phyloP scores from a whole-genome alignment of 2,888 invertebrate species.

The Trichogramma evanescens region DNA sequence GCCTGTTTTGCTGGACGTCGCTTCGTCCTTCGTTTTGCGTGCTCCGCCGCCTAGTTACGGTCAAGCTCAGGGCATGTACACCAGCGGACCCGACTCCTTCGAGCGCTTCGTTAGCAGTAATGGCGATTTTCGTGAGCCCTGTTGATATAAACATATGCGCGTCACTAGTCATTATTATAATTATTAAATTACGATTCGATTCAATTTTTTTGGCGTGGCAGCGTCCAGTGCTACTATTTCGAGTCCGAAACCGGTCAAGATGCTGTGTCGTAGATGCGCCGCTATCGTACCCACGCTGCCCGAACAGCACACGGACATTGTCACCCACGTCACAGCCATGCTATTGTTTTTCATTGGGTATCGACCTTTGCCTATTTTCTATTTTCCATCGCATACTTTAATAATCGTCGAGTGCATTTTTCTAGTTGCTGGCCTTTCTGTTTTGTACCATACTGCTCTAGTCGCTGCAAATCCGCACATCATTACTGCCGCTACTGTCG shows the following conservation, averaged over 20 bases:
- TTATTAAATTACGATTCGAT: background rate
- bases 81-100: constrained; percentile 15
- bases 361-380: background rate
- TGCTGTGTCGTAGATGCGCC: constrained; percentile 28
- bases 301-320: constrained; percentile 22
- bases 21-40: constrained; percentile 7
- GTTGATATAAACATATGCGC: constrained; percentile 15
- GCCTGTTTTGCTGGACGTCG: constrained; percentile 5
- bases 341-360: constrained; percentile 28
- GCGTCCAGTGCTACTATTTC: constrained; percentile 20
- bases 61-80: constrained; percentile 16
- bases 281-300: constrained; percentile 25
- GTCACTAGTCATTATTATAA: background rate
- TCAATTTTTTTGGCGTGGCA: constrained; percentile 3
- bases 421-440: constrained; percentile 53
- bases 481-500: constrained; percentile 57
- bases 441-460: constrained; percentile 55
- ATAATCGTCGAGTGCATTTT: constrained; percentile 16
- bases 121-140: constrained; percentile 2
- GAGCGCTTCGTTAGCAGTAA: constrained; percentile 20
- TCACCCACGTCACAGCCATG: constrained; percentile 25
- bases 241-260: constrained; percentile 23
- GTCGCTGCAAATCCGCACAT: constrained; percentile 52
- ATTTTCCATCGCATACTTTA: background rate
- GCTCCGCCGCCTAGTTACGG: constrained; percentile 16